These are phyloP conservation scores for Arnoldichthys spilopterus DNA, from an alignment of 2,797 vertebrate genomes.

Conservation along the genomic window DNA sequence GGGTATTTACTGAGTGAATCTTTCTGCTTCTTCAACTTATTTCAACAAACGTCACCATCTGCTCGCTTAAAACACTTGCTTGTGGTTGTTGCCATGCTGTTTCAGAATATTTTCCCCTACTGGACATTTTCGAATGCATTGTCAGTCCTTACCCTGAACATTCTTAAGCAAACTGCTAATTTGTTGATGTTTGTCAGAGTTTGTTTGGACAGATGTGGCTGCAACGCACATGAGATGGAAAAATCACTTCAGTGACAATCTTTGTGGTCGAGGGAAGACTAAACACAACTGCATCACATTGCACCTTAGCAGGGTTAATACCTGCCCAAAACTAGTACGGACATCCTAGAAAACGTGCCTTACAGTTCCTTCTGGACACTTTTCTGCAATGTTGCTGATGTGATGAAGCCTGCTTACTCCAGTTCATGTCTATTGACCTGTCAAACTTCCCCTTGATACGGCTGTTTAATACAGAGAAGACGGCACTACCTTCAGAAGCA, in stretches of 20 bases:
- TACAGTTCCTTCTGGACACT: neutral
- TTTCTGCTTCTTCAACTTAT: neutral
- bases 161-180: constrained; percentile 54
- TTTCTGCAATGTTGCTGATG: neutral
- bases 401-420: neutral
- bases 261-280: constrained; percentile 39
- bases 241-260: constrained; percentile 25
- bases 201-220: constrained; percentile 52
- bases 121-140: constrained; percentile 42
- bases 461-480: neutral
- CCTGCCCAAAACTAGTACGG: neutral
- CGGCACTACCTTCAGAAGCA: too few species aligned
- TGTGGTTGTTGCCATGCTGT: neutral
- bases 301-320: constrained; percentile 19
- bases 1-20: neutral
- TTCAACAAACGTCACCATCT: neutral
- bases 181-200: constrained; percentile 36
- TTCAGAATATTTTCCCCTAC: constrained; percentile 18
- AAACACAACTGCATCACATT: constrained; percentile 37
- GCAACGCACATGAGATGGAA: constrained; percentile 38
- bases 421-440: neutral
- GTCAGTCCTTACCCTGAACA: constrained; percentile 44
- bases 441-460: neutral
- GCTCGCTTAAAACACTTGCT: constrained; percentile 21
- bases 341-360: neutral